These are phyloP conservation scores for Actinia tenebrosa DNA, from an alignment of 64 coral and sea anemone species.

Conservation along the genomic window DNA sequence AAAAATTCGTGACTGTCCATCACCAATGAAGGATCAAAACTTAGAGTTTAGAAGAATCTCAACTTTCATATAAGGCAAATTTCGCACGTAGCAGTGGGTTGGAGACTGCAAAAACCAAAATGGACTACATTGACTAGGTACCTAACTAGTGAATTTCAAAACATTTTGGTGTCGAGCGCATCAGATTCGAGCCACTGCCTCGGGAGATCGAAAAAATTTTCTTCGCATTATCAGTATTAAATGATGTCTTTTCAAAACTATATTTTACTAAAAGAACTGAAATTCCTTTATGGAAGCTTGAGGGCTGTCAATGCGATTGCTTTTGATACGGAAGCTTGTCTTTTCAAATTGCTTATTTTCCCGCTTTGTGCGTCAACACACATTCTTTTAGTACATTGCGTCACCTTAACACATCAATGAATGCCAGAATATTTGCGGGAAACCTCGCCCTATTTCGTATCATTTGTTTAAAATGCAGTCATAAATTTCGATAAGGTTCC, in stretches of 20 bases:
- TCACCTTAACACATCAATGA: neutral
- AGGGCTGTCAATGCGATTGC: neutral
- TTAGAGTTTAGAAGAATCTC: neutral
- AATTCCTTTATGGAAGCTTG: neutral
- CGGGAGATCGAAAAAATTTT: too few relatives aligned
- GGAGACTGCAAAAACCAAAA: too few relatives aligned
- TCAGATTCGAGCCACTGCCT: too few relatives aligned
- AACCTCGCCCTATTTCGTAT: neutral
- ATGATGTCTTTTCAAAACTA: too few relatives aligned
- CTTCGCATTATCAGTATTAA: too few relatives aligned
- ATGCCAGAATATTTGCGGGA: neutral
- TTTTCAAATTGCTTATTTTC: neutral
- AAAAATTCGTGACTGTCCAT: neutral
- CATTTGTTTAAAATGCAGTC: neutral
- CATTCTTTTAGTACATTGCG: neutral
- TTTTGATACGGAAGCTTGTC: neutral
- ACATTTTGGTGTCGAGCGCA: too few relatives aligned
- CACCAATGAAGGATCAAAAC: neutral
- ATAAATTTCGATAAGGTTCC: neutral
- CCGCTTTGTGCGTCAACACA: neutral
- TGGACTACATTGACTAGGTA: too few relatives aligned
- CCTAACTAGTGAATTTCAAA: too few relatives aligned
- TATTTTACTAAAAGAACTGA: too few relatives aligned
- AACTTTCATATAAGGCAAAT: neutral
- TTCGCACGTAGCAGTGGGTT: too few relatives aligned